phyloP scores from a whole-genome alignment of 2,888 invertebrate species.

The Patella caerulea region DNA sequence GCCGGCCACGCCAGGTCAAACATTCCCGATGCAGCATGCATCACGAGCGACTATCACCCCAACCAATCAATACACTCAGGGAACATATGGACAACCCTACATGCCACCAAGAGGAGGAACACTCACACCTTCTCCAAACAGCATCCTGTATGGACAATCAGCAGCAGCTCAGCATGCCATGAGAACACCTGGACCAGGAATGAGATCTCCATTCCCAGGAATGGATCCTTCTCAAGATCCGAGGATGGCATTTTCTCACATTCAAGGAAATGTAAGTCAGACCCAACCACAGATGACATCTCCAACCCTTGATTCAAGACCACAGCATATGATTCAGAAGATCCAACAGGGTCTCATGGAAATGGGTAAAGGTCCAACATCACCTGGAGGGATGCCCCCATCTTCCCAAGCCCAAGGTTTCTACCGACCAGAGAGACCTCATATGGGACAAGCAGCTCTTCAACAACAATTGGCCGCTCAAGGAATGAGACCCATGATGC shows the following conservation, averaged over 20 bases:
- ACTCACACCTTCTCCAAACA: slow-evolving; percentile 43
- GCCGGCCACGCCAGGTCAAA: slow-evolving; percentile 30
- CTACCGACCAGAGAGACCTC: not conserved
- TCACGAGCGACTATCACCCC: slow-evolving; percentile 53
- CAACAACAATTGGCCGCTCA: slow-evolving; percentile 35
- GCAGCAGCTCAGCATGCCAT: slow-evolving; percentile 42
- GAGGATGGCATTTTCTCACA: not conserved
- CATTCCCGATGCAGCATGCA: slow-evolving; percentile 49
- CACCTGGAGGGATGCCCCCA: slow-evolving; percentile 17
- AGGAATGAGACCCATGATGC: slow-evolving; percentile 24
- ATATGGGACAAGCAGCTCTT: slow-evolving; percentile 29
- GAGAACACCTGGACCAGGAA: slow-evolving; percentile 38
- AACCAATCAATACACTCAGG: slow-evolving; percentile 54
- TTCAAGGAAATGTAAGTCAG: slow-evolving; percentile 27
- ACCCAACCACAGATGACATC: not conserved
- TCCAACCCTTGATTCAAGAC: slow-evolving; percentile 11
- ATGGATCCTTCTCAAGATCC: slow-evolving; percentile 4
- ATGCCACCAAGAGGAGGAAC: slow-evolving; percentile 42
- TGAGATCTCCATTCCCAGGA: slow-evolving; percentile 40
- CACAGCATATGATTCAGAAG: slow-evolving; percentile 13
- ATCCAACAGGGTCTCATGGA: slow-evolving; percentile 17
- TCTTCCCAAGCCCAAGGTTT: slow-evolving; percentile 12
- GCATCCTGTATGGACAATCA: slow-evolving; percentile 50
- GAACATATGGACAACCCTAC: slow-evolving; percentile 44
- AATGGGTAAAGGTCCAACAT: slow-evolving; percentile 15